Evolutionary conservation across 2,888 invertebrate species (phyloP), one percentile per base, ranked within the genome.

Genomic region (Ophioninae sp.): DNA sequence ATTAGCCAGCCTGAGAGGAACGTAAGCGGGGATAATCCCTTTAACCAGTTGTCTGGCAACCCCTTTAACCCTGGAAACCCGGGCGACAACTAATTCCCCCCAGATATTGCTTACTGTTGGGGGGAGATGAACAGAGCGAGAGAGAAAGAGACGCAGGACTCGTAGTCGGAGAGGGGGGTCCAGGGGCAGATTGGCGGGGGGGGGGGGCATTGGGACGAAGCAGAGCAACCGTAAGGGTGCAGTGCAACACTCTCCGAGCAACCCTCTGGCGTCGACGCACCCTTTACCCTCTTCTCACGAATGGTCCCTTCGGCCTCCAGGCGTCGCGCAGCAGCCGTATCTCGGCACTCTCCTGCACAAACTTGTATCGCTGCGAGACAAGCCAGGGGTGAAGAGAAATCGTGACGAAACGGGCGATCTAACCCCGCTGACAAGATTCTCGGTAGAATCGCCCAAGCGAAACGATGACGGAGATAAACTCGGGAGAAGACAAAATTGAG

Each of bases 31-130:
- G 90, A 91, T 91, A 91, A 91, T 91, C 91, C 91, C 88, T 91
- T 91, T 90, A 91, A 91, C 91, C 90, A 90, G 91, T 91, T 91
- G 91, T 91, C 91, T 91, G 87, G 89, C 89, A 90, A 90, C 90
- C 91, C 91, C 91, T 91, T 90, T 86, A 89, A 90, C 89, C 89
- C 89, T 87, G 86, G 86, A 88, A 88, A 89, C 88, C 88, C 83
- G 85, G 89, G 90, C 87, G 91, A 91, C 90, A 91, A 90, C 90
- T 91, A 91, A 91, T 91, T 90, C 85, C 89, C 86, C 78, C 86
- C 86, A 89, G 90, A 90, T 91, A 91, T 90, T 89, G 87, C 88
- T 83, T 83, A 86, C 84, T 69, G 69, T 61, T 81, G 74, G 74
- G 83, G 78, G 76, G 81, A 79, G 23, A 62, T 69, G 62, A 65